Evolutionary conservation across 2,113 vertebrate genomes (phyloP).

Genomic region (Picathartes gymnocephalus): DNA sequence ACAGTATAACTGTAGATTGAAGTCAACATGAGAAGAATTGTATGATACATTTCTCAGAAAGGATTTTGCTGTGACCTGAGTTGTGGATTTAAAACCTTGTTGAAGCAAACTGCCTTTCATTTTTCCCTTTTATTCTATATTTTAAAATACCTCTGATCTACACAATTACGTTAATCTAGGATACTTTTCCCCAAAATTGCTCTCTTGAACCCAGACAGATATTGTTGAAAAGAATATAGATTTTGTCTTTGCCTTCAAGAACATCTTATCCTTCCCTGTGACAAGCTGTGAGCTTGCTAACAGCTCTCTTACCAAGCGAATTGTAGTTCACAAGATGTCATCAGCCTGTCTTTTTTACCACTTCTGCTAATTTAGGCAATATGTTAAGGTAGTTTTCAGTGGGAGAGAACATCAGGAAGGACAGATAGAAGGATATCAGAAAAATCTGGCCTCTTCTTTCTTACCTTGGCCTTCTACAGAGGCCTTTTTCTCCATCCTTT

Average conservation of each 20-base stretch:
- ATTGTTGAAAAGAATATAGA: slow-evolving; percentile 46
- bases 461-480: neutral
- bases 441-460: neutral
- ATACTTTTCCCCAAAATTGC: neutral
- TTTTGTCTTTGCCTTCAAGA: slow-evolving; percentile 57
- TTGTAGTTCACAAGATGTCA: slow-evolving; percentile 68
- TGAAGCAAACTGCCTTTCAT: neutral
- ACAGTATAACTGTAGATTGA: neutral
- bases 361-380: slow-evolving; percentile 68
- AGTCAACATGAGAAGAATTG: neutral
- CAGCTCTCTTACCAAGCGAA: slow-evolving; percentile 66
- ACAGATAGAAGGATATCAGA: slow-evolving; percentile 31
- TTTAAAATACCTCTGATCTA: neutral
- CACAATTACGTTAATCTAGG: neutral
- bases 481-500: neutral
- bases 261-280: slow-evolving; percentile 59
- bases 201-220: slow-evolving; percentile 44
- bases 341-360: slow-evolving; percentile 66
- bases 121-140: neutral
- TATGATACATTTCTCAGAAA: neutral
- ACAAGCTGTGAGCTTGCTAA: slow-evolving; percentile 69
- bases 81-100: neutral
- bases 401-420: slow-evolving; percentile 61
- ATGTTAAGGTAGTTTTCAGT: slow-evolving; percentile 67
- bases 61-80: neutral